Percentiles rank a stretch among this genome's conserved stretches.
Conservation (phyloP, 2,888 invertebrate species). For the Lydus trimaculatus region DNA sequence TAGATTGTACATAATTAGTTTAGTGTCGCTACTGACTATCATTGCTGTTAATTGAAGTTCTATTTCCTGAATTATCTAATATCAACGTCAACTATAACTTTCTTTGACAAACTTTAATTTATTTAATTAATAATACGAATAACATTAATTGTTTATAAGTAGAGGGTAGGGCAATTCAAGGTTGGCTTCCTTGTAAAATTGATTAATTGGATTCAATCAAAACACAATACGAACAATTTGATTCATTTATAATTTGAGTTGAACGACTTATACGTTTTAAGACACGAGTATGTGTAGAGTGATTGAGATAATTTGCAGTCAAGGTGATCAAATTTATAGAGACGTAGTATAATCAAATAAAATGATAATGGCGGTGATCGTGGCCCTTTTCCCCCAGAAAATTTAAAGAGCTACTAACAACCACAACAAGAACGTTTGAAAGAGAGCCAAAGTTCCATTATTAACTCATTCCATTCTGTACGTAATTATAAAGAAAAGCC, state of each 20-base stretch:
- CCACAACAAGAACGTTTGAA: constrained; percentile 15
- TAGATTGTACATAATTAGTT: background rate
- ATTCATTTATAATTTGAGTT: no score
- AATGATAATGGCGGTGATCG: no score
- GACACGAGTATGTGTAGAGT: no score
- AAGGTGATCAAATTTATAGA: no score
- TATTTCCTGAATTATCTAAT: background rate
- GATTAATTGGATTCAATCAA: no score
- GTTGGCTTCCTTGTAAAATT: background rate
- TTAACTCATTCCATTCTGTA: constrained; percentile 19
- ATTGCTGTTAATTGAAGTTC: background rate
- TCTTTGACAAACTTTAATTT: background rate
- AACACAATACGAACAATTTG: no score
- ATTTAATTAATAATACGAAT: background rate
- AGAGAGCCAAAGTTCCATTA: constrained; percentile 28
- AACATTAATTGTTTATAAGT: background rate
- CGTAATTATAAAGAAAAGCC: constrained; percentile 12
- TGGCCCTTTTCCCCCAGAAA: no score
- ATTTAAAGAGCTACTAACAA: background rate
- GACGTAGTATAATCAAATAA: no score
- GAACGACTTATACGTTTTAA: no score
- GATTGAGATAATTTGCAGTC: no score
- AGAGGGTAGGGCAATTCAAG: background rate
- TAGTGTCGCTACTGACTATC: background rate
- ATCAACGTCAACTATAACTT: background rate